Base-by-base conservation (phyloP, 2,888 invertebrate genomes). In the Caenorhabditis sp. region DNA sequence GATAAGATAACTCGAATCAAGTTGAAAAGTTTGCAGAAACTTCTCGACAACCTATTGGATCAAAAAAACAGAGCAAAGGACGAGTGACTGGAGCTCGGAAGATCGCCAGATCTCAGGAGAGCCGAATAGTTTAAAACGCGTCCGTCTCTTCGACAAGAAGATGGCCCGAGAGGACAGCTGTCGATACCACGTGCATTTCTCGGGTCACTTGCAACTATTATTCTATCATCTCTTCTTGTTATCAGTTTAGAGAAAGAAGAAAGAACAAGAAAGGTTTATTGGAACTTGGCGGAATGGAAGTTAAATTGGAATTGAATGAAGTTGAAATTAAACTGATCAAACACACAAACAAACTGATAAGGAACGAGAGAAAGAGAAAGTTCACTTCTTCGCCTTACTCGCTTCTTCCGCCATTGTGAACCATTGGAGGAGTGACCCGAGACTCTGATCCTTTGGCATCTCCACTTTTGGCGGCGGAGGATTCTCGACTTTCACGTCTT, bases 371-470 rank as follows among this genome's bases (percentile, higher is more conserved):
- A 32, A 32, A 40, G 13, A 40, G 6, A 50, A 15, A 37, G 47
- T 35, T 13, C 24, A 22, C 26, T 72, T 26, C 8, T 26, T 37
- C 15, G 24, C 32, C 26, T 74, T 65, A 11, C 35, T 28, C 9
- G 60, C 61, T 9, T 60, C 76, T 61, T 76, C 76, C 6, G 76
- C 76, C 67, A 67, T 44, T 44, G 60, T 76, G 40, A 67, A 76
- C 76, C 76, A 76, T 22, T 76, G 61, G 55, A 76, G 76, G 20
- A 76, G 67, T n/a, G 76, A 76, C 20, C 44, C 61, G 15, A 76
- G 76, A 4, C 67, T 67, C 8, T 60, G 60, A 76, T 76, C 76
- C 13, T 11, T 76, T 18, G 76, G 76, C 0, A 76, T n/a, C 44
- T 60, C 53, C 2, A 67, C 32, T 20, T 70, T n/a, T n/a, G n/a